Base-by-base conservation (phyloP, 2,797 vertebrate genomes). In the Gallinago stenura region DNA sequence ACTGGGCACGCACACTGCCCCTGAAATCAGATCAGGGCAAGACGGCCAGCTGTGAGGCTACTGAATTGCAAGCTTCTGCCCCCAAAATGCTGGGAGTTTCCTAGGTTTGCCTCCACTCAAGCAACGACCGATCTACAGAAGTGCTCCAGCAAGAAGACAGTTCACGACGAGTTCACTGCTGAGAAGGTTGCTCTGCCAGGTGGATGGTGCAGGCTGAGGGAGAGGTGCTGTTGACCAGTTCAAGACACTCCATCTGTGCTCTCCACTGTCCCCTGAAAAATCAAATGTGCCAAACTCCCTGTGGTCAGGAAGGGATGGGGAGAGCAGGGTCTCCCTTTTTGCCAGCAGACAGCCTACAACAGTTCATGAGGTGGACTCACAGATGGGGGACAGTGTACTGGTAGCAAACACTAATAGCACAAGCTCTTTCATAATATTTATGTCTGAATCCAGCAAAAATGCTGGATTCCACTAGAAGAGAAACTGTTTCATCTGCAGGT, bases 371-470 rank as follows among this genome's bases (percentile, higher is more conserved):
- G 54, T 35, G 26, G 48, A 45, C n/a, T 80, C 33, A 33, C 5
- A 24, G 30, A 12, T 6, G 2, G 9, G 3, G 8, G 8, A 7
- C 1, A 1, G 26, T 33, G 8, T 75, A 28, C 28, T 21, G 9
- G 26, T n/a, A 88, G 39, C 13, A 71, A 64, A 15, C 15, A 39
- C 5, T 33, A 56, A 15, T 28, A 81, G 26, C 37, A 62, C 28
- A 71, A 75, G 9, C 3, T 33, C 16, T 65, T 78, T 45, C 16
- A 30, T 15, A 56, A 39, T 69, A 88, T 33, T 50, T 21, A 28
- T 5, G 2, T 46, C n/a, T 78, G 48, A 73, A 80, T 28, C 39
- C 39, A 39, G 9, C 6, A 89, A 60, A 79, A 69, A 13, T 53
- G 12, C 12, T 66, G 25, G 3, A 39, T 70, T 78, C 9, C 48